Conservation (phyloP, 2,113 vertebrate genomes). For the Falcunculus frontatus region DNA sequence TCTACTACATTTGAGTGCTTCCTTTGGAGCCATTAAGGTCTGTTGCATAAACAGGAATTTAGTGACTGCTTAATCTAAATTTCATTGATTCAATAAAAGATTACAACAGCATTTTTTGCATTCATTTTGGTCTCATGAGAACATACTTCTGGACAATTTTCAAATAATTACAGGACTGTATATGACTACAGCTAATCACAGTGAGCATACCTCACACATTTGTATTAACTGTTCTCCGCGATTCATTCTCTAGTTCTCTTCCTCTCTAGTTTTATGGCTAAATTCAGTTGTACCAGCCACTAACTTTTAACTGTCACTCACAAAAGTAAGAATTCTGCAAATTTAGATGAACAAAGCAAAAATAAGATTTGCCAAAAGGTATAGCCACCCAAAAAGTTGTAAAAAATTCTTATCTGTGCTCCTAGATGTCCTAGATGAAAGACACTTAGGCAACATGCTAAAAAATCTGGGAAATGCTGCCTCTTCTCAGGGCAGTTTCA, state of each 20-base stretch:
- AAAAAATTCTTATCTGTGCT: neutral
- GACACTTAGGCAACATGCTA: neutral
- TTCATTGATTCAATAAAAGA: slow-evolving; percentile 39
- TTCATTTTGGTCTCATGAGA: neutral
- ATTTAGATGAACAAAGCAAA: neutral
- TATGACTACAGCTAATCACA: neutral
- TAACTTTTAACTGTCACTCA: neutral
- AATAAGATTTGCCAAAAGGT: neutral
- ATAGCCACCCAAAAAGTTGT: neutral
- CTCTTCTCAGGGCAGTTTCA: neutral
- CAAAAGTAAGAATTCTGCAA: neutral
- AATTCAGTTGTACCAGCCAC: neutral
- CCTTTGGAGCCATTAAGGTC: slow-evolving; percentile 42
- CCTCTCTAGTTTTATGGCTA: neutral
- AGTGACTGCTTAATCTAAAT: slow-evolving; percentile 32
- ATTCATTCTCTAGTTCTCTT: neutral
- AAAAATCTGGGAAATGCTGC: neutral
- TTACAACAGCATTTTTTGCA: neutral
- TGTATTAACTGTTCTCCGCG: neutral
- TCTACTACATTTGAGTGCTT: slow-evolving; percentile 19
- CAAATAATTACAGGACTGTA: neutral
- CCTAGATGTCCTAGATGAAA: neutral
- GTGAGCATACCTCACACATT: neutral
- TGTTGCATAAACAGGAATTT: slow-evolving; percentile 58
- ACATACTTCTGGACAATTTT: neutral